A percentile compares a stretch with the other conserved stretches of the same genome.
These are phyloP conservation scores for Epizoanthus illoricatus DNA, from an alignment of 92 coral and sea anemone species.

Conservation along the genomic window DNA sequence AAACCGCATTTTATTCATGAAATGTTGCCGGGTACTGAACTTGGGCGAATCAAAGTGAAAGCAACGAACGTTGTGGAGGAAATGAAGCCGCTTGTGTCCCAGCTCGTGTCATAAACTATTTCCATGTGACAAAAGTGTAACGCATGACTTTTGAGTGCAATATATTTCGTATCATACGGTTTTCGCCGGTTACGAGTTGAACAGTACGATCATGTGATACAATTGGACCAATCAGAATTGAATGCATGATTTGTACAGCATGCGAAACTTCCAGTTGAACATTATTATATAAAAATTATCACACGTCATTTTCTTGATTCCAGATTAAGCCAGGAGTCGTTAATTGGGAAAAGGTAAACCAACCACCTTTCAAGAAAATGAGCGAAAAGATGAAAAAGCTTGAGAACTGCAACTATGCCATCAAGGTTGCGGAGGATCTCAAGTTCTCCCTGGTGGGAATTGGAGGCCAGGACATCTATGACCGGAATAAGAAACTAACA, in stretches of 20 bases:
- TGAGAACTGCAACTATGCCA: slow-evolving; percentile 89
- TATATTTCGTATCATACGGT: too few relatives aligned
- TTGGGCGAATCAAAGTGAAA: too few relatives aligned
- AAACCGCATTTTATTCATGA: too few relatives aligned
- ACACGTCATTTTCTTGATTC: neutral
- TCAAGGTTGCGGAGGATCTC: slow-evolving; percentile 77
- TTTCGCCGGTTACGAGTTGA: too few relatives aligned
- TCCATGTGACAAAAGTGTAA: too few relatives aligned
- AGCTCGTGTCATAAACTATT: too few relatives aligned
- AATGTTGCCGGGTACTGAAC: too few relatives aligned
- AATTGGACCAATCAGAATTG: neutral
- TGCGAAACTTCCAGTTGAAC: neutral
- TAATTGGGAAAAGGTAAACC: slow-evolving; percentile 83
- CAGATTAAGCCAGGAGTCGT: slow-evolving; percentile 85
- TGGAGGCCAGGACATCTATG: slow-evolving; percentile 87
- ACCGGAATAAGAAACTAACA: slow-evolving; percentile 78
- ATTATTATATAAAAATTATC: too few relatives aligned
- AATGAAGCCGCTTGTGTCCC: too few relatives aligned
- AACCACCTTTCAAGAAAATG: slow-evolving; percentile 88
- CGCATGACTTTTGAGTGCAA: too few relatives aligned
- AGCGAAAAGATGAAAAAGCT: slow-evolving; percentile 93
- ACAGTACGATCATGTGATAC: too few relatives aligned
- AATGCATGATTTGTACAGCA: neutral
- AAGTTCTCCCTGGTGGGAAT: slow-evolving; percentile 93
- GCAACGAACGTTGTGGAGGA: too few relatives aligned